Percentiles rank a stretch among this genome's conserved stretches.
Conservation (phyloP, 2,113 vertebrate genomes). For the Percina caprodes region DNA sequence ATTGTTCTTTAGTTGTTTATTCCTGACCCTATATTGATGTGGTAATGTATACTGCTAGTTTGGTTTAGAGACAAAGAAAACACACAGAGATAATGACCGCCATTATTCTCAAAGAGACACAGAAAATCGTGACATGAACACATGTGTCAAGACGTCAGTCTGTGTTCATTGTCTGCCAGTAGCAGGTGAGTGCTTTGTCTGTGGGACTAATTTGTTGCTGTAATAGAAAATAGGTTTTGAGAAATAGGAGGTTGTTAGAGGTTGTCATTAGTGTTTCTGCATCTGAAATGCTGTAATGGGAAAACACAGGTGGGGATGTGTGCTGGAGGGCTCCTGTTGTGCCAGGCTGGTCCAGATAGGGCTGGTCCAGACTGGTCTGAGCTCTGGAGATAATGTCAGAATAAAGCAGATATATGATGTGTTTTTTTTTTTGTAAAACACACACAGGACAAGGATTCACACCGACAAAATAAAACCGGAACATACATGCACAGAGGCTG, state of each 20-base stretch:
- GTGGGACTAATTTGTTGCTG: slow-evolving; percentile 62
- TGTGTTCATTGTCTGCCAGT: slow-evolving; percentile 24
- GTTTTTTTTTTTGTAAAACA: neutral
- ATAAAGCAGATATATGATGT: slow-evolving; percentile 32
- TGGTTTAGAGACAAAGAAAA: slow-evolving; percentile 25
- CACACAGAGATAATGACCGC: slow-evolving; percentile 11
- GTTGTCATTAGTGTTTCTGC: slow-evolving; percentile 71
- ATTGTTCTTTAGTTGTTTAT: neutral
- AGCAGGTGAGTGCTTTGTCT: slow-evolving; percentile 59
- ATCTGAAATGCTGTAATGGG: slow-evolving; percentile 76
- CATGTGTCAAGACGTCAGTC: slow-evolving; percentile 28
- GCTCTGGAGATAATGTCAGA: slow-evolving; percentile 32
- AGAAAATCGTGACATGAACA: slow-evolving; percentile 23
- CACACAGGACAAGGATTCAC: slow-evolving; percentile 59
- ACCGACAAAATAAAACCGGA: slow-evolving; percentile 61
- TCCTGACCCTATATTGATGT: neutral
- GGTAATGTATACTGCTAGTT: neutral
- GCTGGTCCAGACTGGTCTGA: slow-evolving; percentile 51
- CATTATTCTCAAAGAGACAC: slow-evolving; percentile 35
- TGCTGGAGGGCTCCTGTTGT: slow-evolving; percentile 58
- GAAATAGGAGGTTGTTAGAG: slow-evolving; percentile 78
- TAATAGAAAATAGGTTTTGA: slow-evolving; percentile 80
- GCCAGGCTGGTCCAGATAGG: slow-evolving; percentile 56
- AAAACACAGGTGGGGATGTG: slow-evolving; percentile 74
- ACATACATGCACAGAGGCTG: slow-evolving; percentile 29